phyloP scores from a whole-genome alignment of 2,888 invertebrate species.

The Dicyrtomina minuta region DNA sequence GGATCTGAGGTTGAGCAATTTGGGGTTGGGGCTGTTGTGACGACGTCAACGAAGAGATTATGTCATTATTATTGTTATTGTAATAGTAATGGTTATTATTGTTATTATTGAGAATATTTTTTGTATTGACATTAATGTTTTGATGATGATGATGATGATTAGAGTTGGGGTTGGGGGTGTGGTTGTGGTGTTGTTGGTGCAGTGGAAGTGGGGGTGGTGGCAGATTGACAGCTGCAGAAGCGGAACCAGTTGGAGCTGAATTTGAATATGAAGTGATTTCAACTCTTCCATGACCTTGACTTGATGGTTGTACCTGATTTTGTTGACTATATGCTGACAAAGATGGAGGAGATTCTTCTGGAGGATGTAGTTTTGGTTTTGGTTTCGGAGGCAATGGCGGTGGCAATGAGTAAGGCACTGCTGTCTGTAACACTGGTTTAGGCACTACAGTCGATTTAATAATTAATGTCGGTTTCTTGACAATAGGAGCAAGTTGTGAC shows the following conservation, averaged over 20 bases:
- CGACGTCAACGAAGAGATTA: too few relatives aligned
- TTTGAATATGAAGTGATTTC: neutral
- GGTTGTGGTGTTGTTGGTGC: constrained; percentile 1
- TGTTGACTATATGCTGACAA: neutral
- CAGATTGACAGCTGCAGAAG: too few relatives aligned
- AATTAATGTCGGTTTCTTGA: constrained; percentile 86
- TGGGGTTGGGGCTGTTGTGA: constrained; percentile 5
- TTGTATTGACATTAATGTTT: constrained; percentile 1
- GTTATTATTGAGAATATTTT: constrained; percentile 1
- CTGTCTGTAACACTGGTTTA: constrained; percentile 87
- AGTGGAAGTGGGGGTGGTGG: neutral
- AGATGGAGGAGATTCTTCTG: neutral
- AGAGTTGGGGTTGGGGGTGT: neutral
- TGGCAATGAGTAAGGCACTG: constrained; percentile 40
- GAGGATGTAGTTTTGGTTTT: constrained; percentile 1
- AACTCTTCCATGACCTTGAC: constrained; percentile 6
- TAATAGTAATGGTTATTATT: constrained; percentile 15
- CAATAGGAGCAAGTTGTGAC: constrained; percentile 65
- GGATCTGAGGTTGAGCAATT: neutral
- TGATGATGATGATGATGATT: neutral
- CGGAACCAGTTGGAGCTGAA: too few relatives aligned
- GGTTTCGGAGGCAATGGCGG: constrained; percentile 55
- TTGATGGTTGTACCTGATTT: neutral
- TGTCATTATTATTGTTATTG: neutral
- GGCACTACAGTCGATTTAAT: constrained; percentile 97